These are phyloP conservation scores for Mechanitis mazaeus DNA, from an alignment of 2,888 invertebrate genomes.

Conservation along the genomic window DNA sequence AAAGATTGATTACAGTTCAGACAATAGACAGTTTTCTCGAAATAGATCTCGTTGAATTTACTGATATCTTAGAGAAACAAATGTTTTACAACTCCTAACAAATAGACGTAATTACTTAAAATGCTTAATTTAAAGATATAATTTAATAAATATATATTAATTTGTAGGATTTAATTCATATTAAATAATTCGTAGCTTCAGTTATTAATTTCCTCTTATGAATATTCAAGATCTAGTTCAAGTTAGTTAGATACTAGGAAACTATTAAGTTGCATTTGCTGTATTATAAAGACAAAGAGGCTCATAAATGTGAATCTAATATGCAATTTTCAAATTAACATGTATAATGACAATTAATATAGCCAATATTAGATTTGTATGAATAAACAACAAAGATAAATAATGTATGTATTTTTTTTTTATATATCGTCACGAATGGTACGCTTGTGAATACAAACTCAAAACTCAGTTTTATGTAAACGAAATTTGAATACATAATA, in stretches of 20 bases:
- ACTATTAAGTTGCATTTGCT: background rate
- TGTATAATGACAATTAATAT: background rate
- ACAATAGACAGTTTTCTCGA: slow-evolving; percentile 2
- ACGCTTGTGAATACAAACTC: too few relatives aligned
- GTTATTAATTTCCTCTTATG: slow-evolving; percentile 3
- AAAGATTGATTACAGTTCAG: slow-evolving; percentile 64
- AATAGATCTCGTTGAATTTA: background rate
- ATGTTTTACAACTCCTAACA: background rate
- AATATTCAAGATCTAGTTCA: slow-evolving; percentile 1
- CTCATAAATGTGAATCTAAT: background rate
- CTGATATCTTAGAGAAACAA: background rate
- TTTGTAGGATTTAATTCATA: too few relatives aligned
- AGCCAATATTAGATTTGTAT: too few relatives aligned
- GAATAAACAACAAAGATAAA: too few relatives aligned
- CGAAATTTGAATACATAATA: too few relatives aligned
- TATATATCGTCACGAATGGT: too few relatives aligned
- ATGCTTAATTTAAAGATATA: background rate
- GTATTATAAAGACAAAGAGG: background rate
- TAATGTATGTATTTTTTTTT: too few relatives aligned
- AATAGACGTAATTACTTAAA: background rate
- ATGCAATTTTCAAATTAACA: slow-evolving; percentile 1
- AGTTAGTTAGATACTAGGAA: background rate
- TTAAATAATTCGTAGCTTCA: background rate
- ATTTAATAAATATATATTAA: background rate
- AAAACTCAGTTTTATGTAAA: too few relatives aligned